Evolutionary conservation across 2,888 invertebrate genomes (phyloP).

Genomic region (Venustoraphidia nigricollis): DNA sequence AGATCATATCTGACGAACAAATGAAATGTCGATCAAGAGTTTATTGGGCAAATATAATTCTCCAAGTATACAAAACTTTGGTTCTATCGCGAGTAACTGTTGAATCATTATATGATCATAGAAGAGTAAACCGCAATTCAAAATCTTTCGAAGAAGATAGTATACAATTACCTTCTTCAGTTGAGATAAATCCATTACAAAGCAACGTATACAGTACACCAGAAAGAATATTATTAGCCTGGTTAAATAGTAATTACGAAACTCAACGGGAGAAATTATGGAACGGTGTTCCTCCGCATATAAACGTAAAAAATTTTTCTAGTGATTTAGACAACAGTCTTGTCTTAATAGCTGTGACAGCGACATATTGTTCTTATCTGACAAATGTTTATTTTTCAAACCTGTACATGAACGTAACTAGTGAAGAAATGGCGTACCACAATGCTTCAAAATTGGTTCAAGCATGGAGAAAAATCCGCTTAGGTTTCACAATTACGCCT

Average conservation of each 20-base stretch:
- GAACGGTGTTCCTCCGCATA: slow-evolving; percentile 5
- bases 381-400: slow-evolving; percentile 28
- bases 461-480: slow-evolving; percentile 34
- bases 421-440: slow-evolving; percentile 31
- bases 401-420: slow-evolving; percentile 27
- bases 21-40: slow-evolving; percentile 13
- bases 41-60: slow-evolving; percentile 43
- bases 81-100: slow-evolving; percentile 33
- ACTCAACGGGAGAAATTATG: slow-evolving; percentile 26
- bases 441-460: slow-evolving; percentile 39
- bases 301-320: slow-evolving; percentile 27
- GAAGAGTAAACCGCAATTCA: slow-evolving; percentile 18
- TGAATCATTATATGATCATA: slow-evolving; percentile 26
- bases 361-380: slow-evolving; percentile 42
- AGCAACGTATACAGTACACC: slow-evolving; percentile 2
- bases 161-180: not conserved
- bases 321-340: slow-evolving; percentile 37
- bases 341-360: slow-evolving; percentile 35
- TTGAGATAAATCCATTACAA: not conserved
- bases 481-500: slow-evolving; percentile 37
- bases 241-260: slow-evolving; percentile 27
- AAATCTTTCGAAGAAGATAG: not conserved
- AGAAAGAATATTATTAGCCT: slow-evolving; percentile 24
- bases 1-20: slow-evolving; percentile 20
- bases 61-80: slow-evolving; percentile 44